Conservation (phyloP, 2,888 invertebrate genomes). For the Smittia sp. region DNA sequence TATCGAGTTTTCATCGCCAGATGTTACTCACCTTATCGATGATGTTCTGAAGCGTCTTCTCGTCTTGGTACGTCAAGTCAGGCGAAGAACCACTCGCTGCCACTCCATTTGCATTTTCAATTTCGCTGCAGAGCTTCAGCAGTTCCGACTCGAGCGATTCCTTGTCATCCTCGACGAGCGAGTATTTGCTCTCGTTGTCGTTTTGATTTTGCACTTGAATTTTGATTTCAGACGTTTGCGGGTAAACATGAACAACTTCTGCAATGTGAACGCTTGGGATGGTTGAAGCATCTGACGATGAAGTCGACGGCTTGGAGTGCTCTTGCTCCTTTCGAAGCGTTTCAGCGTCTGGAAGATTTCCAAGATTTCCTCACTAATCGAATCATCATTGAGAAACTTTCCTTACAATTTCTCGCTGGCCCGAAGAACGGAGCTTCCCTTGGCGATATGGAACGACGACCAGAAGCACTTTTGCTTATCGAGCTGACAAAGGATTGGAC, state of each 20-base stretch:
- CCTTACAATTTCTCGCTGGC: conserved; percentile 13
- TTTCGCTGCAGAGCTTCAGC: conserved; percentile 27
- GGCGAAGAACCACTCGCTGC: background rate
- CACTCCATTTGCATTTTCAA: conserved; percentile 18
- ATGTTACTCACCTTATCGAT: background rate
- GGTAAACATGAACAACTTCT: conserved; percentile 14
- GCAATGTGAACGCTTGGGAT: conserved; percentile 6
- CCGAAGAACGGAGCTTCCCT: conserved; percentile 16
- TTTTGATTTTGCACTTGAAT: conserved; percentile 34
- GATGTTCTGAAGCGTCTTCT: background rate
- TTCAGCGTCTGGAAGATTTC: background rate
- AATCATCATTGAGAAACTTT: background rate
- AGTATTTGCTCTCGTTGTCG: background rate
- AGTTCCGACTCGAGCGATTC: conserved; percentile 16
- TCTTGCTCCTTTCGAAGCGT: background rate
- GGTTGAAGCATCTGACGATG: background rate
- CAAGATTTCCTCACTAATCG: background rate
- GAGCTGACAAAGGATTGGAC: background rate
- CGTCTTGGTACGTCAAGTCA: conserved; percentile 15
- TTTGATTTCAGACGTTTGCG: background rate
- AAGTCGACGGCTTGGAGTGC: background rate
- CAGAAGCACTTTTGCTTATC: background rate
- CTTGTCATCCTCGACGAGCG: conserved; percentile 4
- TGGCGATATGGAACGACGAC: too few species aligned
- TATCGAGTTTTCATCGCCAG: conserved; percentile 17